Conservation (phyloP, 2,113 vertebrate species). For the Jaculus jaculus region DNA sequence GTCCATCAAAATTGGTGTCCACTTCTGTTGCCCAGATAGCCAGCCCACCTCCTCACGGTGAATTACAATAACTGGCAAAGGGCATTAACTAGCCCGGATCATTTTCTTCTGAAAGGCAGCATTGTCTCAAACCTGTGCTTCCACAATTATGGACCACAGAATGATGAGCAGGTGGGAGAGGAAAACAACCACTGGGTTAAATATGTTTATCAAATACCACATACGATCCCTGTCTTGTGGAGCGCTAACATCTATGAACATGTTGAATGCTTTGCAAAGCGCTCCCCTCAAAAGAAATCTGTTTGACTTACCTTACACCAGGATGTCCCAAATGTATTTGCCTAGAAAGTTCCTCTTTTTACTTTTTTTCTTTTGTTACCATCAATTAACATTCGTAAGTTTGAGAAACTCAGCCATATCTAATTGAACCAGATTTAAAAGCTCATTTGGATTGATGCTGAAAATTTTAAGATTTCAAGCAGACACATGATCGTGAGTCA, state of each 20-base stretch:
- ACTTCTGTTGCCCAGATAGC: not conserved
- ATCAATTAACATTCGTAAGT: slow-evolving; percentile 25
- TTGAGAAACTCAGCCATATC: not conserved
- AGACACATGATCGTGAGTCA: not conserved
- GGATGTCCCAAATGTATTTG: not conserved
- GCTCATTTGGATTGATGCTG: not conserved
- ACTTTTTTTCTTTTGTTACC: not conserved
- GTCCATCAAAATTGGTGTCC: not conserved
- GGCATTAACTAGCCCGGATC: not conserved
- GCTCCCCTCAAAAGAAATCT: not conserved
- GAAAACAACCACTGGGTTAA: slow-evolving; percentile 4
- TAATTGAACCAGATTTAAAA: slow-evolving; percentile 35
- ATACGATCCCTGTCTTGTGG: not conserved
- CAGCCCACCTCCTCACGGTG: not conserved
- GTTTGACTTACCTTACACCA: slow-evolving; percentile 16
- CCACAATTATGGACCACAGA: not conserved
- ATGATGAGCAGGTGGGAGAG: not conserved
- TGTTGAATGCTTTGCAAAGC: slow-evolving; percentile 7
- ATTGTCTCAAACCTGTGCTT: not conserved
- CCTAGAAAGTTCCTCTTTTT: not conserved
- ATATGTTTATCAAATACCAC: not conserved
- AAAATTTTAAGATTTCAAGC: slow-evolving; percentile 32
- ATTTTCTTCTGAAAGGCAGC: slow-evolving; percentile 18
- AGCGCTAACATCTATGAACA: not conserved
- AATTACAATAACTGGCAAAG: not conserved